Conservation (phyloP, 2,113 vertebrate genomes). For the Hepsetus odoe region DNA sequence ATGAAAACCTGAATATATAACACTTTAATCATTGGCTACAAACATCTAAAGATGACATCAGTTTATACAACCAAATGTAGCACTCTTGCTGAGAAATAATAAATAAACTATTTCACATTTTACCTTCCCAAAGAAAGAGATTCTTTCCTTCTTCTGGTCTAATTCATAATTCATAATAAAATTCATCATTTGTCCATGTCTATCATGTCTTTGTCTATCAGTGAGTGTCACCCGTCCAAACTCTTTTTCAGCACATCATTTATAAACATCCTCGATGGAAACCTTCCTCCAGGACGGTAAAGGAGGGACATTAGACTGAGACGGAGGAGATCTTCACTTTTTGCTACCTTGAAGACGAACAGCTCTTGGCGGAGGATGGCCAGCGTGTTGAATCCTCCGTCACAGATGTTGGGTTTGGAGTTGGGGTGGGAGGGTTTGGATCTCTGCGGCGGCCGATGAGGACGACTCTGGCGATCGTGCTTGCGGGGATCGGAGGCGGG, state of each 20-base stretch:
- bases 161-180: too few relatives aligned
- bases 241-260: too few relatives aligned
- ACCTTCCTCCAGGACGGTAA: too few relatives aligned
- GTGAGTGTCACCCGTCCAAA: too few relatives aligned
- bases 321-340: neutral
- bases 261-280: too few relatives aligned
- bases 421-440: conserved; percentile 90
- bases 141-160: neutral
- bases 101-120: neutral
- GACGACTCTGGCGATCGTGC: conserved; percentile 89
- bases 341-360: conserved; percentile 95
- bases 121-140: neutral
- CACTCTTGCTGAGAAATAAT: too few relatives aligned
- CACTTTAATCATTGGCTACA: too few relatives aligned
- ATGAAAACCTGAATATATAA: too few relatives aligned
- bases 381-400: conserved; percentile 97
- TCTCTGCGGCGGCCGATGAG: conserved; percentile 88
- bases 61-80: too few relatives aligned
- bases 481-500: conserved; percentile 90
- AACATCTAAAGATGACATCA: too few relatives aligned
- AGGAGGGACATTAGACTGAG: neutral
- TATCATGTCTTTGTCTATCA: too few relatives aligned
- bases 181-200: too few relatives aligned
- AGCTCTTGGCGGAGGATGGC: conserved; percentile 96
- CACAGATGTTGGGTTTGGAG: conserved; percentile 96